These are phyloP conservation scores for Drosophila histrio DNA, from an alignment of 2,888 invertebrate species.

Conservation along the genomic window DNA sequence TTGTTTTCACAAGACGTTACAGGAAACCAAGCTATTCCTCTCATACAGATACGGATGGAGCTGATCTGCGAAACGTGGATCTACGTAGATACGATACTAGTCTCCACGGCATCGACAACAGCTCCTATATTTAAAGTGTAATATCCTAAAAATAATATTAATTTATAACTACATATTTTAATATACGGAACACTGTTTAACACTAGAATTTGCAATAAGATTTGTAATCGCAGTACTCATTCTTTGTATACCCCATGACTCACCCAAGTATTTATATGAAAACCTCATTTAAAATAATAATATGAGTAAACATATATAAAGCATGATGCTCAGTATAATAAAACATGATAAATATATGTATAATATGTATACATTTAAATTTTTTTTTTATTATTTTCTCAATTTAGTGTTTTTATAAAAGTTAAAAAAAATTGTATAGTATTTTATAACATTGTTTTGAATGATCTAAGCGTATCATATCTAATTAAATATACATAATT, in stretches of 20 bases:
- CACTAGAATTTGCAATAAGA: neutral
- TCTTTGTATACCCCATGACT: neutral
- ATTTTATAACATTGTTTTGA: no score
- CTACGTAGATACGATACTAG: neutral
- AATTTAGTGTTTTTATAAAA: no score
- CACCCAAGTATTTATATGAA: neutral
- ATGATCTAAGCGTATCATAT: no score
- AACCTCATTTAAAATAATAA: conserved; percentile 1
- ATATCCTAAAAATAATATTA: neutral
- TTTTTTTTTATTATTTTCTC: no score
- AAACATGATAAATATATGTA: neutral
- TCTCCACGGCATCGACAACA: conserved; percentile 23
- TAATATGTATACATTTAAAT: no score
- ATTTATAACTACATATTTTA: neutral
- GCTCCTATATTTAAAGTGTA: neutral
- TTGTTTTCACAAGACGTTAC: neutral
- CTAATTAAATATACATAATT: no score
- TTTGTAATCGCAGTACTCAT: neutral
- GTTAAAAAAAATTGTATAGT: no score
- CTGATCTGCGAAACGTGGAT: neutral
- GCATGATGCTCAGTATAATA: neutral
- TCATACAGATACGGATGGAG: neutral
- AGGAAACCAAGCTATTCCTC: neutral
- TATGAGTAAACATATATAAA: neutral
- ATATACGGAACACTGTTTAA: neutral